Evolutionary conservation across 2,888 invertebrate genomes (phyloP).

Genomic region (Thyatira batis): DNA sequence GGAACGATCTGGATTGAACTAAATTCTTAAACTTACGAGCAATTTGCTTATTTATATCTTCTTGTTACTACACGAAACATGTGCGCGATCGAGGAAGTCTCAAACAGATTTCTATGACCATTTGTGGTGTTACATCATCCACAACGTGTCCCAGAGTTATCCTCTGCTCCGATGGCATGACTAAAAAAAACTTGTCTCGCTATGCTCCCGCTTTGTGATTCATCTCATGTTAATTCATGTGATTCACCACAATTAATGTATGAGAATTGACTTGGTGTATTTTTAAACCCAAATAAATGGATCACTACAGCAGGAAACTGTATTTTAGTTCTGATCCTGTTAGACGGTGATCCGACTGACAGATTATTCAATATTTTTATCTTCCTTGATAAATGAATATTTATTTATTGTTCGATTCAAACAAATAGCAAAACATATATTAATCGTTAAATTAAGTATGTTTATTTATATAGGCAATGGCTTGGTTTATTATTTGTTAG

Average conservation of each 20-base stretch:
- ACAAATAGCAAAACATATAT: too few relatives aligned
- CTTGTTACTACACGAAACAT: not conserved
- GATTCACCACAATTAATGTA: slow-evolving; percentile 50
- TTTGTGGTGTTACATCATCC: slow-evolving; percentile 48
- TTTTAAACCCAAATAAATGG: not conserved
- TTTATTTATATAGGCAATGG: not conserved
- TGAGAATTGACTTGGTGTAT: slow-evolving; percentile 4
- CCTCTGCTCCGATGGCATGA: slow-evolving; percentile 20
- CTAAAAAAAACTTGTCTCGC: slow-evolving; percentile 27
- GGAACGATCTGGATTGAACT: not conserved
- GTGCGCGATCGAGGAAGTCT: not conserved
- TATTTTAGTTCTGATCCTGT: not conserved
- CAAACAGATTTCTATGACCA: slow-evolving; percentile 15
- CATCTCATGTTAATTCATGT: slow-evolving; percentile 42
- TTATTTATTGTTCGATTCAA: too few relatives aligned
- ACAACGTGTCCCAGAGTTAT: slow-evolving; percentile 28
- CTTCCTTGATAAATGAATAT: too few relatives aligned
- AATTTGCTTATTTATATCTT: too few relatives aligned
- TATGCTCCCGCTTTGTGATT: slow-evolving; percentile 45
- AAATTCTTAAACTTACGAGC: not conserved
- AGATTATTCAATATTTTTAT: not conserved
- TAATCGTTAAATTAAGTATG: too few relatives aligned
- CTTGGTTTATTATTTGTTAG: not conserved
- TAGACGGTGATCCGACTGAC: not conserved
- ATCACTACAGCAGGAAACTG: not conserved